Evolutionary conservation across 2,113 vertebrate genomes (phyloP), one percentile per base, ranked within the genome.

Genomic region (Pontoporia blainvillei): DNA sequence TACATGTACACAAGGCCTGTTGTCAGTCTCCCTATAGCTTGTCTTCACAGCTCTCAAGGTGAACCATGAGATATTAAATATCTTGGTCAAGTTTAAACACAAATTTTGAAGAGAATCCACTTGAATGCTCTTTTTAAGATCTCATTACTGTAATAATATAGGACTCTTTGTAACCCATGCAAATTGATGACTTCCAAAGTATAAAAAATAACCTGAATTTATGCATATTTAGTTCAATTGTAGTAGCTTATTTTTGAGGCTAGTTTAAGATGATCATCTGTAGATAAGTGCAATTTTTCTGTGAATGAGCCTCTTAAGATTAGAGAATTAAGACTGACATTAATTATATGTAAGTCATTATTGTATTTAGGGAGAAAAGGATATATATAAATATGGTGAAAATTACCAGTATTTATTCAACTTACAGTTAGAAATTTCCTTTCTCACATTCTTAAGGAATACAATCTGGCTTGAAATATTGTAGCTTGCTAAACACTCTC

Each of bases 171-270:
- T 94, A 98, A 94, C 72, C 90, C 62, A 94, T 96, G 84, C 71
- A 95, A 95, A 78, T 93, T 97, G 79, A 96, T 98, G 97, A 75
- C 54, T 97, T 97, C 87, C 96, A 91, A 96, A 96, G 66, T 95
- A 34, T 94, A 96, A 97, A 95, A 97, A 97, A 90, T 87, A 88
- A 61, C 82, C 78, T 98, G 97, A 98, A 98, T 98, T 95, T 78
- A 97, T 87, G 90, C 95, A 96, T 97, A 98, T 98, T 98, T 98
- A 97, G 96, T 98, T 98, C 97, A 98, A 98, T 98, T 98, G 97
- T 90, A 97, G 21, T 64, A 96, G 82, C 54, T 98, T 97, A 97
- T 98, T 97, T 96, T 97, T 98, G 94, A 98, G 97, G 95, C 93
- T 96, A 95, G 73, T 97, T 85, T 97, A 94, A 98, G 66, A 96